Base-by-base conservation (phyloP, 2,113 vertebrate genomes). In the Ptilonorhynchus violaceus region DNA sequence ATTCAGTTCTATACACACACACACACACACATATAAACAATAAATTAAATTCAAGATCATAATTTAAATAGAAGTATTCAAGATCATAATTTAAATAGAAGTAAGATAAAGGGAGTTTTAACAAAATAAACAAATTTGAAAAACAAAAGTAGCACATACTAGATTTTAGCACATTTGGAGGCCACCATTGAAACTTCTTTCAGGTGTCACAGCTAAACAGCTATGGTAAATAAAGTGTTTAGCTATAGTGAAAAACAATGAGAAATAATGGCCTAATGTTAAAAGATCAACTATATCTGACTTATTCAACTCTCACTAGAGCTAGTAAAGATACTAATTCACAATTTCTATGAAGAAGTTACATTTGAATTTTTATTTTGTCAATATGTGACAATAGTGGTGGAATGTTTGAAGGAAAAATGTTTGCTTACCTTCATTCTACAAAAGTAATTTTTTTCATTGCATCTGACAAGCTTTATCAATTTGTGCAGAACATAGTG, bases 321-420 rank as follows among this genome's bases (percentile, higher is more conserved):
- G 30, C 33, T 88, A 92, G 19, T 78, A 72, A 90, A 94, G 49
- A 83, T 42, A 85, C 35, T 73, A 80, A 68, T 93, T 97, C 58
- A 89, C 18, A 78, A 87, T 85, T 94, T 84, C 77, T 69, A 55
- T 62, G 17, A 94, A 93, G 22, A 93, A 96, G 78, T 69, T 77
- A 46, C 9, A 47, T 83, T 62, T 78, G 31, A 66, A 44, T 55
- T 92, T 85, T 94, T 73, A 74, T 76, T 73, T 64, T 73, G 20
- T 78, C 39, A 39, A 59, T 70, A 86, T 72, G 35, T 86, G 86
- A 75, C n/a, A 75, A 72, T 5, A 89, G 18, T 27, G 44, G 69
- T 90, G 46, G 6, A 67, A 69, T 85, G 73, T 80, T 76, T 22
- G 46, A 91, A 93, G 63, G 52, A 52, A 82, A 77, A 88, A 50